A percentile compares a stretch with the other conserved stretches of the same genome.
Evolutionary conservation across 2,113 vertebrate genomes (phyloP).

Genomic region (Siniperca knerii): DNA sequence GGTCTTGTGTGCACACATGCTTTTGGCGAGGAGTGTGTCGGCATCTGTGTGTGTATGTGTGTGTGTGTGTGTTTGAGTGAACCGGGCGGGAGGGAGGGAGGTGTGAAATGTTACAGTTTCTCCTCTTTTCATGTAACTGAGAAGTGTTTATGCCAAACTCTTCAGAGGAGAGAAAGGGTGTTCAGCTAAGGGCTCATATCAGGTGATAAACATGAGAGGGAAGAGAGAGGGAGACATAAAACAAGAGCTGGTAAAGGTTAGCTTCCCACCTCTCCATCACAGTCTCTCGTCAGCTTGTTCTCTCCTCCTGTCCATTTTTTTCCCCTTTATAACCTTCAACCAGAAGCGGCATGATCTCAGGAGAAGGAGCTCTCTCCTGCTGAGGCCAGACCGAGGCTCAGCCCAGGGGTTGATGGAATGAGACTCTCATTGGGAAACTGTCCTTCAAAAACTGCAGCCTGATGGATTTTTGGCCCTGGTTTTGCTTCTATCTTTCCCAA

Average conservation of each 20-base stretch:
- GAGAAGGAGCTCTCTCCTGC: conserved; percentile 54
- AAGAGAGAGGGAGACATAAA: conserved; percentile 43
- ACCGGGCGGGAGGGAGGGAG: conserved; percentile 36
- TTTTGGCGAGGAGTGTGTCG: conserved; percentile 18
- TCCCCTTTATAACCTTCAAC: conserved; percentile 65
- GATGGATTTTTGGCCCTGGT: conserved; percentile 53
- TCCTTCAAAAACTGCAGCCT: conserved; percentile 78
- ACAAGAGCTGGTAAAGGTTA: conserved; percentile 73
- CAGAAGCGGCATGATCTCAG: conserved; percentile 43
- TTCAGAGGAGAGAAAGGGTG: conserved; percentile 50
- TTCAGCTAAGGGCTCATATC: conserved; percentile 38
- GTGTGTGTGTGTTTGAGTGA: conserved; percentile 43
- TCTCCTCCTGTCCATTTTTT: conserved; percentile 35
- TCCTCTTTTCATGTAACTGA: conserved; percentile 68
- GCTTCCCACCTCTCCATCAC: conserved; percentile 66
- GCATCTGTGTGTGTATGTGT: conserved; percentile 31
- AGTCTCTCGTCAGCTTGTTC: conserved; percentile 55
- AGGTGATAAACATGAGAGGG: conserved; percentile 35
- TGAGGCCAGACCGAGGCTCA: conserved; percentile 53
- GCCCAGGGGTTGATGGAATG: conserved; percentile 67
- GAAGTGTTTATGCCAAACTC: conserved; percentile 72
- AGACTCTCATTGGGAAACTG: conserved; percentile 76
- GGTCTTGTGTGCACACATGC: background rate
- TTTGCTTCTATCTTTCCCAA: conserved; percentile 51
- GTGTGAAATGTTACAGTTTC: conserved; percentile 77